Evolutionary conservation across 1,140 invertebrate genomes (phyloP).

Genomic region (Drosophila eugracilis): DNA sequence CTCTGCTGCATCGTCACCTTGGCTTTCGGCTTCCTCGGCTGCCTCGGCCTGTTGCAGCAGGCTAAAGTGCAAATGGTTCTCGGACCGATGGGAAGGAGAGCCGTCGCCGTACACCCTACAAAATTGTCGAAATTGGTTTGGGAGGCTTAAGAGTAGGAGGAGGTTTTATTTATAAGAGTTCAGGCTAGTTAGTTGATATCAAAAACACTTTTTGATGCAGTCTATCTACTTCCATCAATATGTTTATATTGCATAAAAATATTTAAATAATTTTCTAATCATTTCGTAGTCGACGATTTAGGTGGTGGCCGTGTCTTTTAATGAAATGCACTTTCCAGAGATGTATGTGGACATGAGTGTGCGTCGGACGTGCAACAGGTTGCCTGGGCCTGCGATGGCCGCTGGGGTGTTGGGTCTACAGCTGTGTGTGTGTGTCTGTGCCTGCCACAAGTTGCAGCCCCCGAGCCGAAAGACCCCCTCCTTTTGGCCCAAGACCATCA

Average conservation of each 20-base stretch:
- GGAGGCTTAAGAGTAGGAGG: no score
- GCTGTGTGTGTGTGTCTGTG: conserved; percentile 11
- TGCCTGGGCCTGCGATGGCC: conserved; percentile 43
- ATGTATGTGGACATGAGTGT: conserved; percentile 33
- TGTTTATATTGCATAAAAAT: no score
- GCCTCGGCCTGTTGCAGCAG: conserved; percentile 17
- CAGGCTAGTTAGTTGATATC: no score
- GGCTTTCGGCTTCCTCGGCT: conserved; percentile 14
- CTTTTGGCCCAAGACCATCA: background rate
- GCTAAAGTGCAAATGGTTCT: conserved; percentile 71
- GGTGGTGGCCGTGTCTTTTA: conserved; percentile 28
- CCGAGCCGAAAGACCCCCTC: background rate
- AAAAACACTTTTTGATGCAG: no score
- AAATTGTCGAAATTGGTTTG: conserved; percentile 1
- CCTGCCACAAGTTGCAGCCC: background rate
- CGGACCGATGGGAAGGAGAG: conserved; percentile 15
- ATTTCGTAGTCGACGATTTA: conserved; percentile 2
- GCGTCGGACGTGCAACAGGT: conserved; percentile 63
- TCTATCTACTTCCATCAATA: no score
- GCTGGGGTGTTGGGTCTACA: conserved; percentile 13
- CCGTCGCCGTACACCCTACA: conserved; percentile 1
- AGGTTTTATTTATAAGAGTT: no score
- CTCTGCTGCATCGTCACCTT: conserved; percentile 3
- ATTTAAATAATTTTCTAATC: no score
- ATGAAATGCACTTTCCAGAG: conserved; percentile 66